These are phyloP conservation scores for Hirundichthys speculiger DNA, from an alignment of 2,113 vertebrate species.

Conservation along the genomic window DNA sequence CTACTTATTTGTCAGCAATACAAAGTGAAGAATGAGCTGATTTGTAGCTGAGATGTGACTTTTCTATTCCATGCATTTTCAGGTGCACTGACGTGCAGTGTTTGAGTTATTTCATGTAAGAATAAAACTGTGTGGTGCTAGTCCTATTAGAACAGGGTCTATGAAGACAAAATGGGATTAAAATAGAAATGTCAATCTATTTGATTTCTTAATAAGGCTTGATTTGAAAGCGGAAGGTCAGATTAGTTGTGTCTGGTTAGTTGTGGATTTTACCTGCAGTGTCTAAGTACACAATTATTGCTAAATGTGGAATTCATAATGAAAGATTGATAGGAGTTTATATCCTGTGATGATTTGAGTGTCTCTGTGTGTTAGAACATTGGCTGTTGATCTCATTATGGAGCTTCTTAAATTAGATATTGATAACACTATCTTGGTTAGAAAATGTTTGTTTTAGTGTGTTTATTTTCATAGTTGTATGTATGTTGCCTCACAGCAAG, in stretches of 20 bases:
- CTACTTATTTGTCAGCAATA: no score
- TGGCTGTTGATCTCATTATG: constrained; percentile 46
- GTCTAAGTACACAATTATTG: no score
- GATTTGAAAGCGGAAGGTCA: constrained; percentile 27
- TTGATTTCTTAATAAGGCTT: constrained; percentile 21
- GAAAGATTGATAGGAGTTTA: constrained; percentile 37
- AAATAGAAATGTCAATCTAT: constrained; percentile 18
- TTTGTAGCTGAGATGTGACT: background rate
- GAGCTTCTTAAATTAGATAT: constrained; percentile 61
- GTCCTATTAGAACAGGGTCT: background rate
- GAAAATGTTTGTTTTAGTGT: constrained; percentile 10
- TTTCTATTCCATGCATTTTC: background rate
- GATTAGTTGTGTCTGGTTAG: constrained; percentile 38
- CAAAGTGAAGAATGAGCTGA: constrained; percentile 6
- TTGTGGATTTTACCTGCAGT: no score
- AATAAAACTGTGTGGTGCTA: background rate
- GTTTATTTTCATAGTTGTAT: constrained; percentile 4
- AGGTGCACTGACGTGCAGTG: background rate
- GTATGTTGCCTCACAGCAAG: no score
- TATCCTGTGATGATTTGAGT: constrained; percentile 23
- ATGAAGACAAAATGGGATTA: background rate
- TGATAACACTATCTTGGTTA: constrained; percentile 18
- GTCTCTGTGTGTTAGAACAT: constrained; percentile 8
- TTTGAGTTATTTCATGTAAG: background rate
- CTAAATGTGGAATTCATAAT: no score